phyloP scores from a whole-genome alignment of 1,140 invertebrate genomes.

The Mamestra configurata region DNA sequence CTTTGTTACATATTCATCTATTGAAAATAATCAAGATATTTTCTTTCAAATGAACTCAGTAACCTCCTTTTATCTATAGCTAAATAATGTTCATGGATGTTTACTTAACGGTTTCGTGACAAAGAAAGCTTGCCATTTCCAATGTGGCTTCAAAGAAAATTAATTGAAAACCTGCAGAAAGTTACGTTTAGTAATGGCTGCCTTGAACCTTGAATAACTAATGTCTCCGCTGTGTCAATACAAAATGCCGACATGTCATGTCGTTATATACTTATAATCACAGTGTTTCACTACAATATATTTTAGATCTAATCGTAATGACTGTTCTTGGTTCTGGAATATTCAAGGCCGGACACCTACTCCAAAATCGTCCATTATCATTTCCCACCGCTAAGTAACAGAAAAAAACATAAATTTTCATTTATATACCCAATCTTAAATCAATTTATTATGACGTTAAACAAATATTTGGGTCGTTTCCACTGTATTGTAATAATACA shows the following conservation, averaged over 20 bases:
- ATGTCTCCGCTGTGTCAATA: conserved; percentile 38
- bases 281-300: conserved; percentile 56
- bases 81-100: conserved; percentile 29
- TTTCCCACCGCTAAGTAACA: conserved; percentile 6
- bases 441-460: conserved; percentile 48
- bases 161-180: conserved; percentile 44
- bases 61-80: background rate
- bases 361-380: conserved; percentile 54
- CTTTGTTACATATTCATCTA: background rate
- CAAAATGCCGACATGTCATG: conserved; percentile 30
- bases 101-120: conserved; percentile 41
- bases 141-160: conserved; percentile 41
- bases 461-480: conserved; percentile 18
- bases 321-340: conserved; percentile 47
- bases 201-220: conserved; percentile 44
- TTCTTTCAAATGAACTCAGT: background rate
- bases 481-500: background rate
- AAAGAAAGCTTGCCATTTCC: conserved; percentile 33
- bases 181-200: conserved; percentile 19
- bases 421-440: conserved; percentile 36
- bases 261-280: conserved; percentile 70
- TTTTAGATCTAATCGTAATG: conserved; percentile 49
- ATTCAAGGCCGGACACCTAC: conserved; percentile 37
- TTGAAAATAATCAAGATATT: background rate
- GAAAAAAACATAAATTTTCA: conserved; percentile 36